Percentiles rank a stretch among this genome's conserved stretches.
These are phyloP conservation scores for Drosophila ezoana DNA, from an alignment of 2,888 invertebrate species.

Conservation along the genomic window DNA sequence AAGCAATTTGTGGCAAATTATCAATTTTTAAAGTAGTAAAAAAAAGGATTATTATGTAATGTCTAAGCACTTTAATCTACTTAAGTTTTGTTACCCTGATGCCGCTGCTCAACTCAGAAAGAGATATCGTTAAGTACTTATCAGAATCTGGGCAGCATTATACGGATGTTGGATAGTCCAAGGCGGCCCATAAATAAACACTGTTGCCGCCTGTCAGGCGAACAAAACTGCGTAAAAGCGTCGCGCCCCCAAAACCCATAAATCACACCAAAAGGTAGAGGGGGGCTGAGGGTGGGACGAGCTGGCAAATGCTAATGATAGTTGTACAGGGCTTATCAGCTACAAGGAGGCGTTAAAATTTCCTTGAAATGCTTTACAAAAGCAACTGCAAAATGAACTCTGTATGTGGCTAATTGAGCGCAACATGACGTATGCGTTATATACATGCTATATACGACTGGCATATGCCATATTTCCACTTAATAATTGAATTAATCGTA, in stretches of 20 bases:
- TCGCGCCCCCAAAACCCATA: constrained; percentile 55
- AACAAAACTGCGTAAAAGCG: constrained; percentile 64
- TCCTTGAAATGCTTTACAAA: constrained; percentile 7
- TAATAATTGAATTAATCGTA: constrained; percentile 21
- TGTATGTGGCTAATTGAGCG: constrained; percentile 33
- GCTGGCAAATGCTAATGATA: constrained; percentile 62
- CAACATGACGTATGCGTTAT: constrained; percentile 25
- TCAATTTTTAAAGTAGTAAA: not conserved
- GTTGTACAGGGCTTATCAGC: constrained; percentile 43
- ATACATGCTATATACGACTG: not conserved
- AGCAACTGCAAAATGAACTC: constrained; percentile 18
- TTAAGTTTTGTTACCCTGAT: constrained; percentile 4
- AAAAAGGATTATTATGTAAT: not conserved
- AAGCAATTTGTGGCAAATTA: constrained; percentile 8
- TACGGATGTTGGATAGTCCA: constrained; percentile 29
- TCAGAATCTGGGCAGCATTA: constrained; percentile 50
- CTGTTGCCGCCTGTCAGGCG: constrained; percentile 63
- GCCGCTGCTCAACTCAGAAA: constrained; percentile 7
- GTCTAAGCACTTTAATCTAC: constrained; percentile 6
- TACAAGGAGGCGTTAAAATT: not conserved
- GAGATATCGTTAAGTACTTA: constrained; percentile 55
- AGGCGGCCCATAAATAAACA: constrained; percentile 68
- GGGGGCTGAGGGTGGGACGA: constrained; percentile 12
- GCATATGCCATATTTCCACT: not conserved
- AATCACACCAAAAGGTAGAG: constrained; percentile 54